Percentiles rank a stretch among this genome's conserved stretches.
These are phyloP conservation scores for Semnornis frantzii DNA, from an alignment of 2,113 vertebrate genomes.

Conservation along the genomic window DNA sequence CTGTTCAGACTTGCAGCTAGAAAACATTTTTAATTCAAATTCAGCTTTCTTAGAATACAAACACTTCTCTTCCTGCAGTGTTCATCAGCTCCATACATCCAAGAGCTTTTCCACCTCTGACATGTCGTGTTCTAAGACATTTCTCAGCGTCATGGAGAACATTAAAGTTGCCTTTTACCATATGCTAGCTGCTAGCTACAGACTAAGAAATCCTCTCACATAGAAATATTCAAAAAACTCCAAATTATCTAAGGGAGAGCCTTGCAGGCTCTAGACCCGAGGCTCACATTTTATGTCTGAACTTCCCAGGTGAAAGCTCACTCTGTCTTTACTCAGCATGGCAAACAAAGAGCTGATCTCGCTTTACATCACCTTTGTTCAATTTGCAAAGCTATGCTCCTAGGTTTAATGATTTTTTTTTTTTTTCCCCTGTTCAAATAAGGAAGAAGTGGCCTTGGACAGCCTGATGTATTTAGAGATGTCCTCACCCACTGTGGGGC, in stretches of 20 bases:
- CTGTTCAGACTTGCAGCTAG: background rate
- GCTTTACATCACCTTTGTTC: background rate
- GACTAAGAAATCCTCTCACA: background rate
- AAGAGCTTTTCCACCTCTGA: background rate
- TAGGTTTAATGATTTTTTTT: background rate
- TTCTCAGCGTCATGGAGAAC: background rate
- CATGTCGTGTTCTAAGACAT: background rate
- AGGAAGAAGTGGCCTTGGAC: background rate
- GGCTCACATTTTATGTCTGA: background rate
- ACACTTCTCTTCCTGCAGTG: background rate
- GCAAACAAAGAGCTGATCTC: background rate
- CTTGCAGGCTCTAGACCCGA: background rate
- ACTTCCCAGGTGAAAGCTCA: background rate
- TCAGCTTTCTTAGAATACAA: background rate
- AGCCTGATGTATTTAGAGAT: too few relatives aligned
- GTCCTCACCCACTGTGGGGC: too few relatives aligned
- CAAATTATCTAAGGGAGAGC: background rate
- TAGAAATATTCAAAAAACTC: background rate
- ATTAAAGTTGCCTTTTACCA: background rate
- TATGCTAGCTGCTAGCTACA: background rate
- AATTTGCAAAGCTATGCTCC: background rate
- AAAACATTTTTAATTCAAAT: conserved; percentile 27
- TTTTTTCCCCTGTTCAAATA: background rate
- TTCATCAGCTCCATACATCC: background rate
- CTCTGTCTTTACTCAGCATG: background rate